Conservation (phyloP, 2,888 invertebrate genomes). For the Meloe dianella region DNA sequence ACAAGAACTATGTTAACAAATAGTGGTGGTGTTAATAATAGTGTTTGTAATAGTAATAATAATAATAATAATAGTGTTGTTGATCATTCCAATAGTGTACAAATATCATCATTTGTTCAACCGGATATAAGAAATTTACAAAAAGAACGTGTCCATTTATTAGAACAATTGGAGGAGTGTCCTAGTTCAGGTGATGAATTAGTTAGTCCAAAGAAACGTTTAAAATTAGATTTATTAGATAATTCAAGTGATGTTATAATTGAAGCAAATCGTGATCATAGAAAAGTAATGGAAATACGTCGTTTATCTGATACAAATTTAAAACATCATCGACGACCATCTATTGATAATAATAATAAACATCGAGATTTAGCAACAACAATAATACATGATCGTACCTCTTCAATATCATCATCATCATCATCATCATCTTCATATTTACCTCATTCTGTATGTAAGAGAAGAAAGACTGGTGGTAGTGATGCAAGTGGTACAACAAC, state of each 20-base stretch:
- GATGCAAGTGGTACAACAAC: constrained; percentile 46
- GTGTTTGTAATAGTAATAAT: background rate
- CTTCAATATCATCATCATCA: constrained; percentile 24
- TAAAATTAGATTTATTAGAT: constrained; percentile 65
- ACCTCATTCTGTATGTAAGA: constrained; percentile 62
- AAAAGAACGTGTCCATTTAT: constrained; percentile 72
- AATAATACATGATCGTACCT: constrained; percentile 25
- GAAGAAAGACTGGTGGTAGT: constrained; percentile 62
- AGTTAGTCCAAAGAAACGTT: constrained; percentile 70
- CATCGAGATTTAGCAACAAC: constrained; percentile 9
- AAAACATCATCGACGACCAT: constrained; percentile 61
- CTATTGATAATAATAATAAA: constrained; percentile 59
- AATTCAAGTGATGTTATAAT: constrained; percentile 55
- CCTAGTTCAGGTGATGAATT: constrained; percentile 73
- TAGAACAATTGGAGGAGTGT: constrained; percentile 75
- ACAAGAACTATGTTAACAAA: background rate
- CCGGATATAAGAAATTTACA: constrained; percentile 70
- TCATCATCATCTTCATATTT: constrained; percentile 44
- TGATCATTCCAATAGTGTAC: background rate
- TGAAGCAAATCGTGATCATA: constrained; percentile 57
- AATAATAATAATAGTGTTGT: background rate
- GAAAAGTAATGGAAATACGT: constrained; percentile 62
- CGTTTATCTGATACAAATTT: constrained; percentile 61
- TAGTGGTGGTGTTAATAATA: background rate
- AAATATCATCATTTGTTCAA: constrained; percentile 52